Evolutionary conservation across 2,797 vertebrate genomes (phyloP).

Genomic region (Philypnodon macrostomus): DNA sequence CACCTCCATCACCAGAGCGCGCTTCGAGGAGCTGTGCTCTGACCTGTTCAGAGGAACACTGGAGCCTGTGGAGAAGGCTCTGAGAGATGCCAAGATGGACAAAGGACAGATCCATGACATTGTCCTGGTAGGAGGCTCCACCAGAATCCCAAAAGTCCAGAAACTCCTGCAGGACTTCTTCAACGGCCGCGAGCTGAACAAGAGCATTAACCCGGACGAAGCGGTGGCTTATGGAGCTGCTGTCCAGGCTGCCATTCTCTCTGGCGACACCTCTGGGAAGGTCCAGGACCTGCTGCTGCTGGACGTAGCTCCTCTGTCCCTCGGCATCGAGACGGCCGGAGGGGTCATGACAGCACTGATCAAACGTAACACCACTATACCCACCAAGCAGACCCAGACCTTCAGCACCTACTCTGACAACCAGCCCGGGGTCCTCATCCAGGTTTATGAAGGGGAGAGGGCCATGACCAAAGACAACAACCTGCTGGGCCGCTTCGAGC

Average conservation of each 20-base stretch:
- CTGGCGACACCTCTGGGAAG: slow-evolving; percentile 4
- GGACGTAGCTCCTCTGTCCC: slow-evolving; percentile 7
- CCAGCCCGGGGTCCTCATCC: slow-evolving; percentile 6
- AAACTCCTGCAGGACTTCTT: slow-evolving; percentile 9
- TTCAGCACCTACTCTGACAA: slow-evolving; percentile 9
- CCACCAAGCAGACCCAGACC: slow-evolving; percentile 7
- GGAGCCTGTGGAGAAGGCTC: slow-evolving; percentile 85
- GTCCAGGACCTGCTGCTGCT: slow-evolving; percentile 7
- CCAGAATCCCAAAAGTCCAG: slow-evolving; percentile 7
- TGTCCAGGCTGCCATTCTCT: slow-evolving; percentile 5
- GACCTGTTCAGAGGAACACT: slow-evolving; percentile 86
- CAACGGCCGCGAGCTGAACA: slow-evolving; percentile 3
- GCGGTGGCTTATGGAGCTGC: not conserved
- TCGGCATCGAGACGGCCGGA: slow-evolving; percentile 3
- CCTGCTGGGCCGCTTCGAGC: slow-evolving; percentile 7
- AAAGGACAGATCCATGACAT: slow-evolving; percentile 6
- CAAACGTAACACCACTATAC: slow-evolving; percentile 5
- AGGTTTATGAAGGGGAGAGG: slow-evolving; percentile 3
- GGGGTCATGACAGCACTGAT: slow-evolving; percentile 2
- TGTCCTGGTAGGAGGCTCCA: slow-evolving; percentile 6
- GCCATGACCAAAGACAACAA: slow-evolving; percentile 9
- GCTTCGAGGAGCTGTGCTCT: slow-evolving; percentile 84
- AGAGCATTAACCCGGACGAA: slow-evolving; percentile 4
- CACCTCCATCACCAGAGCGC: slow-evolving; percentile 75
- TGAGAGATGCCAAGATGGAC: slow-evolving; percentile 7